These are phyloP conservation scores for Microcebus ravelobensis DNA, from an alignment of 2,113 vertebrate genomes.

Conservation along the genomic window DNA sequence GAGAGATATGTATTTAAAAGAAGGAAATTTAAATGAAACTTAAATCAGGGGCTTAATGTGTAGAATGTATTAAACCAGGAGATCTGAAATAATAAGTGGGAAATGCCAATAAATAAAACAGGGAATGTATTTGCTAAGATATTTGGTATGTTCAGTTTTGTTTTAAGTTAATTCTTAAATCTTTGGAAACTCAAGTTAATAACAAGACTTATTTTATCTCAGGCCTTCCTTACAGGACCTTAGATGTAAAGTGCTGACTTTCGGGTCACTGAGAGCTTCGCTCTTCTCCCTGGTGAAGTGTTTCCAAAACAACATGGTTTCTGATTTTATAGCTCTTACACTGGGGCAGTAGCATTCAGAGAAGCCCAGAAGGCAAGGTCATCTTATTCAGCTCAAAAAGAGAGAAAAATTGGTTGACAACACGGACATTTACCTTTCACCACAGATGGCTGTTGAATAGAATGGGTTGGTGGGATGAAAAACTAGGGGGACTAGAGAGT, in stretches of 20 bases:
- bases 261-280: rapidly evolving
- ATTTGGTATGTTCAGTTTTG: slow-evolving; percentile 53
- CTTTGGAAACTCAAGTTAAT: slow-evolving; percentile 40
- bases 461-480: not conserved
- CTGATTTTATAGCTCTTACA: not conserved
- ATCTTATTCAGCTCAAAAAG: not conserved
- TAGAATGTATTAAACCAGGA: slow-evolving; percentile 62
- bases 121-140: slow-evolving; percentile 7
- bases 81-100: slow-evolving; percentile 60
- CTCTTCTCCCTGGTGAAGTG: not conserved
- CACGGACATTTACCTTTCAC: not conserved
- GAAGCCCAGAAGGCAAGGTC: not conserved
- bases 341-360: rapidly evolving
- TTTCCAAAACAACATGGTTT: not conserved
- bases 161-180: slow-evolving; percentile 50
- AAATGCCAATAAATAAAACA: slow-evolving; percentile 68
- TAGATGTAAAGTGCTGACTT: not conserved
- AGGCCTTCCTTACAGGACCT: not conserved
- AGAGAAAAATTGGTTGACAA: not conserved
- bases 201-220: slow-evolving; percentile 18
- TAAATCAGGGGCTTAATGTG: slow-evolving; percentile 77
- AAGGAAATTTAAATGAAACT: slow-evolving; percentile 79
- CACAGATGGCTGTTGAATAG: not conserved
- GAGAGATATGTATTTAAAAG: slow-evolving; percentile 60
- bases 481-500: not conserved